phyloP scores from a whole-genome alignment of 2,113 vertebrate genomes.

The Damaliscus lunatus region DNA sequence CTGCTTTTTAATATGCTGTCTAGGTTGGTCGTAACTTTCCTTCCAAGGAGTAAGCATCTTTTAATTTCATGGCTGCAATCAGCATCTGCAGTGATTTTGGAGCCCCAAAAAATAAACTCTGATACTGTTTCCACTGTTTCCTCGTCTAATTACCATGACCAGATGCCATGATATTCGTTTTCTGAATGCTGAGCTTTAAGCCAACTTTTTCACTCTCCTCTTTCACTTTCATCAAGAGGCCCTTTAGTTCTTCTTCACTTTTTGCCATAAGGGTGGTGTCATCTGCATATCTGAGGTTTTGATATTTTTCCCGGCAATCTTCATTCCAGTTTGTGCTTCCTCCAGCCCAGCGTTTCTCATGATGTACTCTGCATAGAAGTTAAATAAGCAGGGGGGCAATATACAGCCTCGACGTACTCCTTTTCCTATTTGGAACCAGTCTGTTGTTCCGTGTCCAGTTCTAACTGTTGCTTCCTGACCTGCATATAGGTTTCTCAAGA shows the following conservation, averaged over 20 bases:
- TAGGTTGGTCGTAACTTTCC: not conserved
- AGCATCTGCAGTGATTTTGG: not conserved
- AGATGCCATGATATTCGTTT: not conserved
- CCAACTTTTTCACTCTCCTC: not conserved
- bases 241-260: not conserved
- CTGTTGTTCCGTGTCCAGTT: not conserved
- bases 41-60: not conserved
- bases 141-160: not conserved
- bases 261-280: not conserved
- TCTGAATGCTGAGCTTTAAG: not conserved
- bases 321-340: not conserved
- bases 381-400: not conserved
- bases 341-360: not conserved
- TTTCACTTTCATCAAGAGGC: not conserved
- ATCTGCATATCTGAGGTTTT: not conserved
- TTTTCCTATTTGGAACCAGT: not conserved
- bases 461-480: not conserved
- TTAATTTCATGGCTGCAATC: not conserved
- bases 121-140: not conserved
- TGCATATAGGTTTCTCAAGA: not conserved
- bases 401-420: not conserved
- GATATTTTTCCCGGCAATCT: not conserved
- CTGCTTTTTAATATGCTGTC: not conserved
- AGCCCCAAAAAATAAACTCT: accelerated
- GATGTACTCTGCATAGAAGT: not conserved